Conservation (phyloP, 1,140 invertebrate genomes). For the Belonocnema kinseyi region DNA sequence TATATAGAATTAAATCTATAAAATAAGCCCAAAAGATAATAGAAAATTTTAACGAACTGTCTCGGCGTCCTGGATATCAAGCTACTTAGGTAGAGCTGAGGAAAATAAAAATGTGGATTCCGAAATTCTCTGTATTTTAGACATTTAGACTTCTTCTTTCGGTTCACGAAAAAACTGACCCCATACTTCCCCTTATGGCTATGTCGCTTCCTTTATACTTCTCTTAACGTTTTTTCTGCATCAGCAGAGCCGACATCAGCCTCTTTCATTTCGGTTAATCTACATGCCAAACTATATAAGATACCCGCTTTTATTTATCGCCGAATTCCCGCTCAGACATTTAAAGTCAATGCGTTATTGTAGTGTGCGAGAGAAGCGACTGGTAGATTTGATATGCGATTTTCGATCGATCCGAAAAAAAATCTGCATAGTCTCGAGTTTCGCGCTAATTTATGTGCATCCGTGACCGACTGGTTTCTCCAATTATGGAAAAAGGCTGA, state of each 20-base stretch:
- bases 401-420: constrained; percentile 44
- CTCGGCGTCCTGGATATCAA: too few relatives aligned
- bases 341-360: constrained; percentile 1
- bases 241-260: neutral
- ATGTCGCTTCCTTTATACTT: too few relatives aligned
- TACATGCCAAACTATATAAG: neutral
- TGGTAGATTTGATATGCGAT: constrained; percentile 44
- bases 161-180: too few relatives aligned
- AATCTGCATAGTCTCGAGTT: constrained; percentile 24
- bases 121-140: too few relatives aligned
- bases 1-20: too few relatives aligned
- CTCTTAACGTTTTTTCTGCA: too few relatives aligned
- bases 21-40: too few relatives aligned
- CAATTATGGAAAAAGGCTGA: neutral
- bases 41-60: too few relatives aligned
- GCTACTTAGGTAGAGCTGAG: too few relatives aligned
- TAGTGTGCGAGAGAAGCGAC: neutral
- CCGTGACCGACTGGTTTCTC: constrained; percentile 1
- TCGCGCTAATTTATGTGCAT: constrained; percentile 26
- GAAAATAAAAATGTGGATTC: too few relatives aligned
- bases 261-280: constrained; percentile 37
- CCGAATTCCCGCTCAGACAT: neutral
- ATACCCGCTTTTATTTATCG: constrained; percentile 3
- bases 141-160: too few relatives aligned
- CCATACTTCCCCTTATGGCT: too few relatives aligned